phyloP scores from a whole-genome alignment of 92 coral and sea anemone species.

The Palythoa heliodiscus region DNA sequence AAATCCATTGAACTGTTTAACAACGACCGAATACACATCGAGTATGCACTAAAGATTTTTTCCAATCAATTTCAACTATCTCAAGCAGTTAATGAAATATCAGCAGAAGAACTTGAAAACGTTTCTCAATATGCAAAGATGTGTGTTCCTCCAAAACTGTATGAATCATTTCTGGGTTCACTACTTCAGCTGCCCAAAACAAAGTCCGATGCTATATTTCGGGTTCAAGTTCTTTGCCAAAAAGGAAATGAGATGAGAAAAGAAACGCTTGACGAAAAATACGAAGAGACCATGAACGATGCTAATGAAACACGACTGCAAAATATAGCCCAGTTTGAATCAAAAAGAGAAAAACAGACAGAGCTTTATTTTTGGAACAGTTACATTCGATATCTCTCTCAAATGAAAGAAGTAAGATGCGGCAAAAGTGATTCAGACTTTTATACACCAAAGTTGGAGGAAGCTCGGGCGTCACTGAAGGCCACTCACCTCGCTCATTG shows the following conservation, averaged over 20 bases:
- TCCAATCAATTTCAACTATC: not conserved
- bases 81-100: not conserved
- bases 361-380: conserved; percentile 38
- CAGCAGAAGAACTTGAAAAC: not conserved
- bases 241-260: conserved; percentile 49
- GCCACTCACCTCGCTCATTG: not conserved
- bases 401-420: not conserved
- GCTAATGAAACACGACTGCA: not conserved
- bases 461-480: not conserved
- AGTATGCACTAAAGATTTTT: conserved; percentile 26
- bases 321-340: conserved; percentile 3
- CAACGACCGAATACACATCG: conserved; percentile 45
- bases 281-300: not conserved
- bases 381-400: conserved; percentile 21
- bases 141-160: conserved; percentile 48
- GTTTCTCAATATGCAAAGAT: conserved; percentile 24
- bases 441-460: not conserved
- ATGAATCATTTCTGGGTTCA: not conserved
- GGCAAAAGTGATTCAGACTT: not conserved
- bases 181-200: not conserved
- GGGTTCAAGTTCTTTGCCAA: conserved; percentile 40
- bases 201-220: not conserved
- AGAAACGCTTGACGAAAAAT: conserved; percentile 1
- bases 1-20: conserved; percentile 38
- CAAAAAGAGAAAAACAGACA: not conserved